phyloP scores from a whole-genome alignment of 1,140 invertebrate species.

The Caenorhabditis tropicalis region DNA sequence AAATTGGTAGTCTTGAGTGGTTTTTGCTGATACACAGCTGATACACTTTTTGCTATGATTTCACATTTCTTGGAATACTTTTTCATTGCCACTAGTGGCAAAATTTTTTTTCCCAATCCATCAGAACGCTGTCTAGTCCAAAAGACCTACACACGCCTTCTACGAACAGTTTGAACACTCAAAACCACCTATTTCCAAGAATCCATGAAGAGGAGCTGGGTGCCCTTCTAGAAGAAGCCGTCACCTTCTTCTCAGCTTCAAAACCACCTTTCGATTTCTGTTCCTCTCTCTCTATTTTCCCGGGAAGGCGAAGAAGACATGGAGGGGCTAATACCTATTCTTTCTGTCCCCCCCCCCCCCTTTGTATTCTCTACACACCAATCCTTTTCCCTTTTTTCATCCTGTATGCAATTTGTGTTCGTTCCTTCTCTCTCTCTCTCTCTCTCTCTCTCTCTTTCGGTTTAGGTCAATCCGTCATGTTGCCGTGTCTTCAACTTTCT shows the following conservation, averaged over 20 bases:
- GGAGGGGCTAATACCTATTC: not conserved
- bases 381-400: not conserved
- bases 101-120: no score
- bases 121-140: no score
- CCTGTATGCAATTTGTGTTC: conserved; percentile 28
- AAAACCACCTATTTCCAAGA: no score
- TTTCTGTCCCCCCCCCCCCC: not conserved
- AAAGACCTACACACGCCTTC: no score
- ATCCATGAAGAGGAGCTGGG: no score
- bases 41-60: no score
- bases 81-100: no score
- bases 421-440: not conserved
- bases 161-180: not conserved
- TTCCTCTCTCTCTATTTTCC: not conserved
- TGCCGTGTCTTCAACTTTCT: conserved; percentile 22
- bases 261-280: not conserved
- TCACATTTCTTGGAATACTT: no score
- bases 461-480: conserved; percentile 33
- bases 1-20: no score
- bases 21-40: no score
- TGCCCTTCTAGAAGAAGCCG: not conserved
- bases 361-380: not conserved
- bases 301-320: not conserved
- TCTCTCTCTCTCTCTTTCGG: no score
- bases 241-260: not conserved